Evolutionary conservation across 1,140 invertebrate genomes (phyloP).

Genomic region (Atopsyche davidsoni): DNA sequence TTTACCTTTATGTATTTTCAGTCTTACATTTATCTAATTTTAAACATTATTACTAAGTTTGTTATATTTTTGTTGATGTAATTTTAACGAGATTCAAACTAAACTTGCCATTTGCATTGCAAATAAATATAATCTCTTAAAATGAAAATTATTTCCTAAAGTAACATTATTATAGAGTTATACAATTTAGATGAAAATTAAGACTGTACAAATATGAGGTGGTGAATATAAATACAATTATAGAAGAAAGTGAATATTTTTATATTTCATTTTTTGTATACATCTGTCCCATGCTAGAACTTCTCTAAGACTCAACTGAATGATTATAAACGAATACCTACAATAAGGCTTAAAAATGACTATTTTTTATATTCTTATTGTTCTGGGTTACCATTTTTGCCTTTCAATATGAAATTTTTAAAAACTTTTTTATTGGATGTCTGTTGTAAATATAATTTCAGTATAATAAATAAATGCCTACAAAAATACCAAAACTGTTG

Average conservation of each 20-base stretch:
- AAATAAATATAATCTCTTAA: not conserved
- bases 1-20: conserved; percentile 9
- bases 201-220: no score
- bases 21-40: conserved; percentile 1
- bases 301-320: no score
- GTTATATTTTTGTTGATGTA: not conserved
- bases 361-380: conserved; percentile 6
- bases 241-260: no score
- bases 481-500: no score
- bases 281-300: no score
- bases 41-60: conserved; percentile 7
- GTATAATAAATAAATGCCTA: conserved; percentile 13
- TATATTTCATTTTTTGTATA: no score
- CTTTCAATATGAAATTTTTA: conserved; percentile 8
- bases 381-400: conserved; percentile 17
- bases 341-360: no score
- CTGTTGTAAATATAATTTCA: conserved; percentile 22
- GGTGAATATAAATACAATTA: no score
- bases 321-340: not conserved
- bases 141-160: not conserved
- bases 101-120: conserved; percentile 16
- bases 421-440: conserved; percentile 7
- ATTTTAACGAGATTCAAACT: not conserved
- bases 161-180: no score
- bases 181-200: no score